Conservation (phyloP, 2,113 vertebrate genomes). For the Pitta sordida region DNA sequence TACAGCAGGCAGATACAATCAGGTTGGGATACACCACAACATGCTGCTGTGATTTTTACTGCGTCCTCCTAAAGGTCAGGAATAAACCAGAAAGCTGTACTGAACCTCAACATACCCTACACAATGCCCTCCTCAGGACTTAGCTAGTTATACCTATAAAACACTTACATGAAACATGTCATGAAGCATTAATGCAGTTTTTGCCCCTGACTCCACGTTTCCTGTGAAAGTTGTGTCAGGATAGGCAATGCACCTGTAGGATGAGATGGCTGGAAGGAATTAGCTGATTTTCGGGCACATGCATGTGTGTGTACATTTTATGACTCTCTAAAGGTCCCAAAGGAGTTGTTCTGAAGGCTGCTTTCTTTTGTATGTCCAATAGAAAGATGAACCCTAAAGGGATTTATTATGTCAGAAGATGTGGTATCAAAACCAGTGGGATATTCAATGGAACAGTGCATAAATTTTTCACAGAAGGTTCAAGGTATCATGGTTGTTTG, state of each 20-base stretch:
- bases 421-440: not conserved
- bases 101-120: not conserved
- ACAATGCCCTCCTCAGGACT: not conserved
- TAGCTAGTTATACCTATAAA: not conserved
- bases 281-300: not conserved
- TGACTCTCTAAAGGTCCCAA: not conserved
- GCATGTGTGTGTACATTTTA: rapidly evolving
- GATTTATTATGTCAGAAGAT: not conserved
- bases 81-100: not conserved
- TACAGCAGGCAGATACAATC: not conserved
- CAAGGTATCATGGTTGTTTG: not conserved
- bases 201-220: not conserved
- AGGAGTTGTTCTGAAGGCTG: not conserved
- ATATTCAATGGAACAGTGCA: not conserved
- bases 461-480: not conserved
- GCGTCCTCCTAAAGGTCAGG: not conserved
- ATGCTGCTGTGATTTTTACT: not conserved
- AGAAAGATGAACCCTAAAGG: not conserved
- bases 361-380: not conserved
- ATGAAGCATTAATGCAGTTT: not conserved
- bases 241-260: not conserved
- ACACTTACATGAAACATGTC: not conserved
- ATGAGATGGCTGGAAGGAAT: not conserved
- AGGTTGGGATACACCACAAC: not conserved
- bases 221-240: not conserved